Conservation (phyloP, 53 echinoderm and acorn worm species). For the Pentamera pediparva region DNA sequence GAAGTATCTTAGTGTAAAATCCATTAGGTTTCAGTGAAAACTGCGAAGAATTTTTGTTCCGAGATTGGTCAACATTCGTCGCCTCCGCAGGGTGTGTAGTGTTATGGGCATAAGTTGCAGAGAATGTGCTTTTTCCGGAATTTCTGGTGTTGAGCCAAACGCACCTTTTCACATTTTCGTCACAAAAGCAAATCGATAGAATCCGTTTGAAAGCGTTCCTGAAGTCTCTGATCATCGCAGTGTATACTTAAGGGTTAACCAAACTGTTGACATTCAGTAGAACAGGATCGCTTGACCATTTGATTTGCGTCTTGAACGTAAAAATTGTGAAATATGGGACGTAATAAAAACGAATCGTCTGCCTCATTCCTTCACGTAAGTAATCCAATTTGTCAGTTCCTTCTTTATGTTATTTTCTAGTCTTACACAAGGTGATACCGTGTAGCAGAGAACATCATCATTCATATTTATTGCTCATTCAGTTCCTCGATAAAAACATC, state of each 20-base stretch:
- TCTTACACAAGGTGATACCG: too few relatives aligned
- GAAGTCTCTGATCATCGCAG: conserved; percentile 74
- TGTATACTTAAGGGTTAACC: conserved; percentile 77
- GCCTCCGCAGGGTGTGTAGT: conserved; percentile 7
- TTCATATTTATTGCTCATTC: too few relatives aligned
- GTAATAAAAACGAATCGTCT: too few relatives aligned
- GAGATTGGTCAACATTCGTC: conserved; percentile 1
- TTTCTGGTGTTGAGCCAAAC: conserved; percentile 4
- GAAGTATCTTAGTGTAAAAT: conserved; percentile 24
- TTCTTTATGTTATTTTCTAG: too few relatives aligned
- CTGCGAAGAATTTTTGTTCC: conserved; percentile 28
- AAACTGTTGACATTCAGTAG: conserved; percentile 75
- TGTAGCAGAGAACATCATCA: too few relatives aligned
- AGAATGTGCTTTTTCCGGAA: not conserved
- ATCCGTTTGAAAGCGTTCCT: conserved; percentile 75
- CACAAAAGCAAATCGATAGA: conserved; percentile 34
- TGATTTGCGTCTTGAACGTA: conserved; percentile 55
- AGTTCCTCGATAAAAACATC: too few relatives aligned
- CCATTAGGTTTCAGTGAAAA: conserved; percentile 32
- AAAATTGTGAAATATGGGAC: conserved; percentile 89
- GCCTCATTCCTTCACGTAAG: too few relatives aligned
- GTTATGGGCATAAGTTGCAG: conserved; percentile 26
- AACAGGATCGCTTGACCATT: conserved; percentile 30
- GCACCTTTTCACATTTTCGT: conserved; percentile 6
- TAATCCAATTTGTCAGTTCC: too few relatives aligned